Evolutionary conservation across 35 echinoderm and acorn worm species (phyloP).

Genomic region (Anneissia japonica): DNA sequence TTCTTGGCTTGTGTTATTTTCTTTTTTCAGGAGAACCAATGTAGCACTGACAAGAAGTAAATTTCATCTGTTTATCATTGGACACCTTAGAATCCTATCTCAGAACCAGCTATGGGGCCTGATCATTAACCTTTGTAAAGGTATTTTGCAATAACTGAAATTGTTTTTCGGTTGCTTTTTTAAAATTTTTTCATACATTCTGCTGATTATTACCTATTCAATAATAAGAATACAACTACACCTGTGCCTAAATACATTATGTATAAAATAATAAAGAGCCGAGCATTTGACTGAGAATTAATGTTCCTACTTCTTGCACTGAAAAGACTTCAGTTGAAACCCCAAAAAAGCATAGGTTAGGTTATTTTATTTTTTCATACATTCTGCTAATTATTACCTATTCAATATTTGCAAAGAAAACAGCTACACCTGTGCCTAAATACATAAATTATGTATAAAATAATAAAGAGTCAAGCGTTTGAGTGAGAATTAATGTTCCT

Average conservation of each 20-base stretch:
- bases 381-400: neutral
- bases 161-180: too few relatives aligned
- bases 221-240: neutral
- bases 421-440: neutral
- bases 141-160: constrained; percentile 18
- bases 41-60: constrained; percentile 86
- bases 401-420: neutral
- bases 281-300: neutral
- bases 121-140: constrained; percentile 74
- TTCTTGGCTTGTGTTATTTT: too few relatives aligned
- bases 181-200: neutral
- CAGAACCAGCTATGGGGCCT: constrained; percentile 69
- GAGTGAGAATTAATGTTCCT: neutral
- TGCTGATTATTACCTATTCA: neutral
- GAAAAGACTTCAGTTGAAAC: too few relatives aligned
- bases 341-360: too few relatives aligned
- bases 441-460: neutral
- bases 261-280: neutral
- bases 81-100: constrained; percentile 69
- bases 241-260: neutral
- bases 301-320: neutral
- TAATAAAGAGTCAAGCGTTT: neutral
- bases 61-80: constrained; percentile 85
- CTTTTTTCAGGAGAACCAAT: constrained; percentile 72
- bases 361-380: neutral